Conservation (phyloP, 1,140 invertebrate genomes). For the Drosophila guanche region DNA sequence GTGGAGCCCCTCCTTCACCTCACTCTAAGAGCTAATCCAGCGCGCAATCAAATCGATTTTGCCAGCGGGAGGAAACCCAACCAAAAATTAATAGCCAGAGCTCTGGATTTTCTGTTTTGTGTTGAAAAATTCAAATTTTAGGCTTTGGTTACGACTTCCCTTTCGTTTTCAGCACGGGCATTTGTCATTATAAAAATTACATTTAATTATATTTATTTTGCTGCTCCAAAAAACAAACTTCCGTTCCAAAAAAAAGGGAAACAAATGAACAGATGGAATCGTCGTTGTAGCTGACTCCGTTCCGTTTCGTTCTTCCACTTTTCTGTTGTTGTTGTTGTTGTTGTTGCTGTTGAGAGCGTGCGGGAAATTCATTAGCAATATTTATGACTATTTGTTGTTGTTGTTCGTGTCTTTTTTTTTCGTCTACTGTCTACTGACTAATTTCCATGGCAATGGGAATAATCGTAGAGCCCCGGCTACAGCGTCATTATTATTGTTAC, state of each 20-base stretch:
- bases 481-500: slow-evolving; percentile 64
- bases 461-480: slow-evolving; percentile 31
- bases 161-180: slow-evolving; percentile 31
- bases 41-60: slow-evolving; percentile 38
- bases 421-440: slow-evolving; percentile 61
- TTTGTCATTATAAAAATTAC: slow-evolving; percentile 80
- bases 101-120: slow-evolving; percentile 22
- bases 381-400: slow-evolving; percentile 65
- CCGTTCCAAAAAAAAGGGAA: slow-evolving; percentile 55
- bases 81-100: slow-evolving; percentile 25
- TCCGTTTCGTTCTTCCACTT: slow-evolving; percentile 8
- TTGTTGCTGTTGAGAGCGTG: slow-evolving; percentile 72
- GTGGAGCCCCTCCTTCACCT: neutral
- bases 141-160: slow-evolving; percentile 3
- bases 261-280: slow-evolving; percentile 42
- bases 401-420: slow-evolving; percentile 25
- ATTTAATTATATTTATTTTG: slow-evolving; percentile 77
- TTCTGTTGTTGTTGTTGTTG: slow-evolving; percentile 10
- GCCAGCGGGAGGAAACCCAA: slow-evolving; percentile 20
- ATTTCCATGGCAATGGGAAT: slow-evolving; percentile 65
- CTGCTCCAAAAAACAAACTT: slow-evolving; percentile 61
- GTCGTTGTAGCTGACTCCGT: slow-evolving; percentile 14
- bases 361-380: slow-evolving; percentile 81
- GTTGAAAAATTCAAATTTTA: slow-evolving; percentile 35
- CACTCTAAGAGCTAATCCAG: slow-evolving; percentile 41